Evolutionary conservation across 2,888 invertebrate species (phyloP), one percentile per base, ranked within the genome.

Genomic region (Drosophila helvetica): DNA sequence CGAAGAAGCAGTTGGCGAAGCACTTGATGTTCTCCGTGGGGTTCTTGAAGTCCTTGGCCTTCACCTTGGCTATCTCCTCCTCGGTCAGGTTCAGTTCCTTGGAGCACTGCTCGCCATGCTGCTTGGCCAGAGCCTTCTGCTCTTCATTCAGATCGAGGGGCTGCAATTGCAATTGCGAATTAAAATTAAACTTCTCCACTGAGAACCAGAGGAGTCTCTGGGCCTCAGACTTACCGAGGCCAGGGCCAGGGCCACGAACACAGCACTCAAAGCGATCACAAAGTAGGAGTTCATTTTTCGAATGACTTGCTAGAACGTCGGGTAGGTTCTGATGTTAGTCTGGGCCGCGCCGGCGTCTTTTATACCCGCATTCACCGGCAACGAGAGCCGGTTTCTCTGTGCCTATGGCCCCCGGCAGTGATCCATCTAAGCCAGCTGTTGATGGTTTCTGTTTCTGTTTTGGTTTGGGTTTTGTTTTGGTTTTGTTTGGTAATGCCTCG

Each of bases 1-100:
- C 91, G 46, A 91, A 80, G 79, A 92, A 89, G 54, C 91, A 92
- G 53, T 90, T 89, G 47, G 86, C 72, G 60, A 91, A 91, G 74
- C 91, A 91, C 63, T 90, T 90, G 3, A 83, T 46, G 12, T 80
- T 87, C 18, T 85, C 80, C 33, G 68, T 84, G 46, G 81, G 77
- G 19, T 85, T 73, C 22, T 74, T 56, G 42, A 78, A 89, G 43
- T 89, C 83, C 64, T 74, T 80, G 53, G 78, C 79, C 53, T 73
- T 74, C 19, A 91, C 48, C 61, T 79, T 85, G 18, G 57, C 59
- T 1, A 70, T 62, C 30, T 86, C 90, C 9, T 83, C 89, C 15
- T 86, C 83, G 48, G 75, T 73, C 3, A 88, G 64, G 0, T 66
- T 73, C 38, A 86, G 52, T 19, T 89, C 73, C 60, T 77, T 74